Base-by-base conservation (phyloP, 2,888 invertebrate species). In the Hydraecia micacea region DNA sequence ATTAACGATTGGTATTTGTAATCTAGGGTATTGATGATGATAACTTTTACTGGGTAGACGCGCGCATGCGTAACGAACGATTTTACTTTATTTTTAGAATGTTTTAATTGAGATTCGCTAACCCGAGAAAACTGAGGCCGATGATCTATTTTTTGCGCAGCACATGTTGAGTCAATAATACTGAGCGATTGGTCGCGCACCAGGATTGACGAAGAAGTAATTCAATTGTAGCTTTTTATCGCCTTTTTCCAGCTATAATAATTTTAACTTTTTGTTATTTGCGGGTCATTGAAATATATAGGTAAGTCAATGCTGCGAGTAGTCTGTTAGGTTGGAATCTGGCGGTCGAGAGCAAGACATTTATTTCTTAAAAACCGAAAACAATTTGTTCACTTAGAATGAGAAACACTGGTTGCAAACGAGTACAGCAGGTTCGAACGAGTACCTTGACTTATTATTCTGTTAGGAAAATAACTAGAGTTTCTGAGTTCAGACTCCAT, bases 1-100 rank as follows among this genome's bases (percentile, higher is more conserved):
- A 72, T 85, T 85, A 82, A 85, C 68, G 68, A 81, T 85, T 58
- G 55, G n/a, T 58, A 58, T 58, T 66, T 42, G 42, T 78, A 68
- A 85, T 85, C 81, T 81, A 52, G 74, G 74, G 72, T 72, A 84
- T 84, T 84, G 72, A 77, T 36, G 72, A 63, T 72, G 84, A 84
- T 85, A 75, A 81, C 70, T 85, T 72, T 74, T 69, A 78, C 65
- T 71, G 39, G 73, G n/a, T 2, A 66, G 68, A 82, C 9, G 77
- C 72, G 75, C 78, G 70, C 75, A 78, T 52, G 84, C 81, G 84
- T n/a, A 68, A 52, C 49, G 55, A 67, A 36, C 52, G 58, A 85
- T 76, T 74, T 81, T 78, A 78, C 55, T 85, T 71, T 77, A 75
- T 78, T 81, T 81, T 75, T 79, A 77, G 74, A 76, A 81, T 60